These are phyloP conservation scores for Decapterus maruadsi DNA, from an alignment of 2,797 vertebrate species.

Conservation along the genomic window DNA sequence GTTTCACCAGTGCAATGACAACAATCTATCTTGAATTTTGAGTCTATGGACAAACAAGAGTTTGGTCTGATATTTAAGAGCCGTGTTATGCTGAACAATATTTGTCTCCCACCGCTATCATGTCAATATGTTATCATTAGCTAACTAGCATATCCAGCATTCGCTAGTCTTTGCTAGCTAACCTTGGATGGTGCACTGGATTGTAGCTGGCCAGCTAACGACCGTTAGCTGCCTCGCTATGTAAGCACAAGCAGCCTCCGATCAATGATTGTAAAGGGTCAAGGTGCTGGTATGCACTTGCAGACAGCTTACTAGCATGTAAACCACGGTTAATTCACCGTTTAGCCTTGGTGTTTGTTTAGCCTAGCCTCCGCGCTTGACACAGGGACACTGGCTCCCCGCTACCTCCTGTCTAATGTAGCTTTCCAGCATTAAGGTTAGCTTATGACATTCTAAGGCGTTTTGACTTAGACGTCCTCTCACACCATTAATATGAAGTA, in stretches of 20 bases:
- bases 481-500: slow-evolving; percentile 77
- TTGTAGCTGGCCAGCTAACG: slow-evolving; percentile 64
- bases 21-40: too few relatives aligned
- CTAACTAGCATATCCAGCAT: slow-evolving; percentile 21
- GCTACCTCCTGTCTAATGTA: slow-evolving; percentile 11
- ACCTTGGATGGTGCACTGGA: slow-evolving; percentile 48
- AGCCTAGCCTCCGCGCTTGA: neutral
- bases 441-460: slow-evolving; percentile 40
- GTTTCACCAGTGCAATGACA: too few relatives aligned
- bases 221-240: slow-evolving; percentile 59
- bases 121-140: slow-evolving; percentile 11
- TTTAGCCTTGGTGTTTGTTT: neutral
- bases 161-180: slow-evolving; percentile 55
- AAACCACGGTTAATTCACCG: neutral
- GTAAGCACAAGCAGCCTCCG: slow-evolving; percentile 14
- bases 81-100: neutral
- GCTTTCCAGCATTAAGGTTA: slow-evolving; percentile 51
- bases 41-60: neutral
- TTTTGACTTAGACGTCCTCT: slow-evolving; percentile 63
- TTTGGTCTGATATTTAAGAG: neutral
- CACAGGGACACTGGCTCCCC: neutral
- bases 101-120: neutral
- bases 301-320: slow-evolving; percentile 37
- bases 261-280: slow-evolving; percentile 67
- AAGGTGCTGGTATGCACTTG: slow-evolving; percentile 39